Conservation (phyloP, 2,797 vertebrate species). For the Syndactyla subalaris region DNA sequence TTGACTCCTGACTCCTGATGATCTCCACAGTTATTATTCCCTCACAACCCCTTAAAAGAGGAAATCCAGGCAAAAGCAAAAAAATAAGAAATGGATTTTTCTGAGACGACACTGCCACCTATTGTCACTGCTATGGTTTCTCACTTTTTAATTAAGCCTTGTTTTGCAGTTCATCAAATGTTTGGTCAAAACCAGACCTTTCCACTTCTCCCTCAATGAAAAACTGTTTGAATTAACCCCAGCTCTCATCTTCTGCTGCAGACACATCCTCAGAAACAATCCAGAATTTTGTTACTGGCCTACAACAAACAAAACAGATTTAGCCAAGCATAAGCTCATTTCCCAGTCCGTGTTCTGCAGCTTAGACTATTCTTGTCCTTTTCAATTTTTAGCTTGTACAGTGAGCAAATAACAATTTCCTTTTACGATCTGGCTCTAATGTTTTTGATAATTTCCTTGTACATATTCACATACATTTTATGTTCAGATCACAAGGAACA, state of each 20-base stretch:
- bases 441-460: background rate
- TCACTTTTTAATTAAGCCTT: background rate
- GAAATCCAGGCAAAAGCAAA: background rate
- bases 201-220: background rate
- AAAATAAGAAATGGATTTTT: background rate
- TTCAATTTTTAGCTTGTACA: background rate
- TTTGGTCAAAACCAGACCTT: background rate
- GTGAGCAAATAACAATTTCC: background rate
- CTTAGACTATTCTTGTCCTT: background rate
- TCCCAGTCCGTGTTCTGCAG: background rate
- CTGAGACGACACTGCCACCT: constrained; percentile 57
- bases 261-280: background rate
- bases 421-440: background rate
- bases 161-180: background rate
- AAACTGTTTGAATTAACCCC: background rate
- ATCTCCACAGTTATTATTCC: background rate
- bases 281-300: background rate
- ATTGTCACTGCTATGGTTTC: background rate
- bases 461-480: background rate
- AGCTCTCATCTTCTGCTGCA: background rate
- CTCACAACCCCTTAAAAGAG: background rate
- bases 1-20: constrained; percentile 45
- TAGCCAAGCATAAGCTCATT: background rate
- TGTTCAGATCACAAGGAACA: background rate
- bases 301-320: background rate